A percentile compares a stretch with the other conserved stretches of the same genome.
phyloP scores from a whole-genome alignment of 1,140 invertebrate species.

The Drosophila pectinifera region DNA sequence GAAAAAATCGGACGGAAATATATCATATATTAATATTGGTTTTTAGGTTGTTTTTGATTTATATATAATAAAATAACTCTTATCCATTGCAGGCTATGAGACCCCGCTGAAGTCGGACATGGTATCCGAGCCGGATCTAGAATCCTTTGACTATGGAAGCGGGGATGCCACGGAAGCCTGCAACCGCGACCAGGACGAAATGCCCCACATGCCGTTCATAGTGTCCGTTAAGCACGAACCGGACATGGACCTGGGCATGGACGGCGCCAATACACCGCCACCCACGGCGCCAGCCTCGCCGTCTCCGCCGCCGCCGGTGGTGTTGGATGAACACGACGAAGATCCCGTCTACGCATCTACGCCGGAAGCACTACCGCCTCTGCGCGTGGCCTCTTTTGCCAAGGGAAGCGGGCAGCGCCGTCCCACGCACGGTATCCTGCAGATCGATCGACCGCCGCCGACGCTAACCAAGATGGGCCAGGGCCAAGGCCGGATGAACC shows the following conservation, averaged over 20 bases:
- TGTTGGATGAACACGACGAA: slow-evolving; percentile 11
- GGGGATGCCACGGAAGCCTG: slow-evolving; percentile 7
- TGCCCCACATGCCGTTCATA: slow-evolving; percentile 58
- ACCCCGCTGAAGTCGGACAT: slow-evolving; percentile 32
- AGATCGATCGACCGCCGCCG: slow-evolving; percentile 59
- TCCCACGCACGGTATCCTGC: slow-evolving; percentile 51
- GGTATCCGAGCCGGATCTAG: slow-evolving; percentile 48
- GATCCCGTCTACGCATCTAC: slow-evolving; percentile 7
- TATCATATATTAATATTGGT: no score
- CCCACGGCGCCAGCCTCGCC: slow-evolving; percentile 70
- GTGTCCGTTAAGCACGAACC: slow-evolving; percentile 69
- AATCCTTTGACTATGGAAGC: slow-evolving; percentile 36
- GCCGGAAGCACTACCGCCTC: slow-evolving; percentile 39
- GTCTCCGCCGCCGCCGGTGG: slow-evolving; percentile 49
- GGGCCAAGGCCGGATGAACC: slow-evolving; percentile 16
- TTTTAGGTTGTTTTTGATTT: neutral
- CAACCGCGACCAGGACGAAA: slow-evolving; percentile 28
- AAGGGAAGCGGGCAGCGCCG: slow-evolving; percentile 19
- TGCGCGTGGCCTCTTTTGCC: slow-evolving; percentile 62
- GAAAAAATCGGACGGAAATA: neutral
- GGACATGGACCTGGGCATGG: slow-evolving; percentile 69
- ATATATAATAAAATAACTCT: neutral
- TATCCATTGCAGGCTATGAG: slow-evolving; percentile 63
- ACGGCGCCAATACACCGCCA: slow-evolving; percentile 60
- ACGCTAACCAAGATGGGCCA: slow-evolving; percentile 28